phyloP scores from a whole-genome alignment of 2,113 vertebrate genomes.

The Nyctereutes procyonoides region DNA sequence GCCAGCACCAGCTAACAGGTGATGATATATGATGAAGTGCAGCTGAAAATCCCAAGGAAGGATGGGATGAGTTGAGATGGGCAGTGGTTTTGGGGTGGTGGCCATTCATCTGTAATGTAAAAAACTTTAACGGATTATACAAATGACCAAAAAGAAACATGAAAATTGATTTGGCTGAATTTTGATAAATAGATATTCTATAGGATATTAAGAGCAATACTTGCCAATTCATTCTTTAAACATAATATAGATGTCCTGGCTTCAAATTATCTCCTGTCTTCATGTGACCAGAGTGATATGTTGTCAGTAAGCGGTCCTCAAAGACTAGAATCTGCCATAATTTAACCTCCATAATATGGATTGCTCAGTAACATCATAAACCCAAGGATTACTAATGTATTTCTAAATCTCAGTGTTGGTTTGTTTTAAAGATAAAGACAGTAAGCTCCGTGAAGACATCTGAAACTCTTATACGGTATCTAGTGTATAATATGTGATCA shows the following conservation, averaged over 20 bases:
- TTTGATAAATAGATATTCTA: background rate
- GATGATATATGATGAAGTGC: background rate
- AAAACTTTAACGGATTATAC: background rate
- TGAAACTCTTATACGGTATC: background rate
- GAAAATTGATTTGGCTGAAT: background rate
- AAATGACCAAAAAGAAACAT: background rate
- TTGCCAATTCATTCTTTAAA: background rate
- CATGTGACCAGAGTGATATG: background rate
- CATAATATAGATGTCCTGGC: background rate
- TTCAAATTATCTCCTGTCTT: background rate
- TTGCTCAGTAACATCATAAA: background rate
- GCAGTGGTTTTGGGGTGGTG: background rate
- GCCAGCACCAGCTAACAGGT: background rate
- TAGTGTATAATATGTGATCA: background rate
- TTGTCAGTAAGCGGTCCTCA: background rate
- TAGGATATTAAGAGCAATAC: background rate
- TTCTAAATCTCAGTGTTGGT: background rate
- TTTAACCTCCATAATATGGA: background rate
- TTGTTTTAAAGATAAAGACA: conserved; percentile 22
- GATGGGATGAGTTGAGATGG: background rate
- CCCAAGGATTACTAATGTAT: background rate
- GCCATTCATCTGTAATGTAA: background rate
- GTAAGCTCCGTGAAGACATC: background rate
- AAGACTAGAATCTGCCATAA: background rate
- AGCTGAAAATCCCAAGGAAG: conserved; percentile 49